These are phyloP conservation scores for Drosophila rufa DNA, from an alignment of 1,140 invertebrate species.

Conservation along the genomic window DNA sequence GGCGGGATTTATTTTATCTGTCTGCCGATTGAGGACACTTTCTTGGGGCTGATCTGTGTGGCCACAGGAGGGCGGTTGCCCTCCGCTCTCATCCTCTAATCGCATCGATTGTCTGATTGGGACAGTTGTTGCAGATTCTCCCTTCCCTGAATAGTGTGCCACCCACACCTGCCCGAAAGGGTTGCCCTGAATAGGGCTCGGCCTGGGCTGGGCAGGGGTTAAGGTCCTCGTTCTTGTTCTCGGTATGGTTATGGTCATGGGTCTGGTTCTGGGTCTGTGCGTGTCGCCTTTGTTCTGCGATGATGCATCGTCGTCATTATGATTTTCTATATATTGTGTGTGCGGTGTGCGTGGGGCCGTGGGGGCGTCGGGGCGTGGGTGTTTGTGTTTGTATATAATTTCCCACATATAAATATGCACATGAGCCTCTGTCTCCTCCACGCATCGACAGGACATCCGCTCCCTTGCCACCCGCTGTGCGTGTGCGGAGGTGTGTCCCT, in stretches of 20 bases:
- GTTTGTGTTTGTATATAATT: slow-evolving; percentile 81
- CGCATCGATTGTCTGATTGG: slow-evolving; percentile 53
- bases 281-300: slow-evolving; percentile 79
- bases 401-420: slow-evolving; percentile 80
- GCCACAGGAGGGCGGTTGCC: too few species aligned
- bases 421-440: slow-evolving; percentile 56
- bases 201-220: slow-evolving; percentile 16
- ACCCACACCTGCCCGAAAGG: slow-evolving; percentile 47
- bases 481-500: slow-evolving; percentile 21
- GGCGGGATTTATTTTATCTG: slow-evolving; percentile 19
- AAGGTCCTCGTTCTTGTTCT: slow-evolving; percentile 20
- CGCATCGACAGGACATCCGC: slow-evolving; percentile 46
- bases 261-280: slow-evolving; percentile 65
- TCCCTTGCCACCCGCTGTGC: slow-evolving; percentile 39
- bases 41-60: slow-evolving; percentile 3
- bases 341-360: slow-evolving; percentile 3
- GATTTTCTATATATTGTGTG: slow-evolving; percentile 72
- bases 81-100: not conserved
- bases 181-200: slow-evolving; percentile 10
- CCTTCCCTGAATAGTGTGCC: slow-evolving; percentile 33
- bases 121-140: not conserved
- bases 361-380: slow-evolving; percentile 24
- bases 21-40: not conserved
- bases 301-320: slow-evolving; percentile 83
- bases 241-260: slow-evolving; percentile 20